Percentiles rank a stretch among this genome's conserved stretches.
Evolutionary conservation across 2,888 invertebrate species (phyloP).

Genomic region (Chorisops tibialis): DNA sequence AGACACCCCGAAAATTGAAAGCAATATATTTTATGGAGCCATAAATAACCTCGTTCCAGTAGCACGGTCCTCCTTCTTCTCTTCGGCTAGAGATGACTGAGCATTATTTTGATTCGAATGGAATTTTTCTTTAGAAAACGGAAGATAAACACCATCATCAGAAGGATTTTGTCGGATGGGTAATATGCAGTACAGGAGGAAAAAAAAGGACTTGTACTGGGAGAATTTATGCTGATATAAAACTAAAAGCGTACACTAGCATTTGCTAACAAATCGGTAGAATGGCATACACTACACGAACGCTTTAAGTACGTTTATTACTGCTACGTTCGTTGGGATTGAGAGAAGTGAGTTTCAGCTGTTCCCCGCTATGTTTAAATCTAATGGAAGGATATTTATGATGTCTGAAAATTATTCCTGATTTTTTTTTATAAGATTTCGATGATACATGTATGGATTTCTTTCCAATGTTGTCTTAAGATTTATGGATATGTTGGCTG

Average conservation of each 20-base stretch:
- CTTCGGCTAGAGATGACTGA: slow-evolving; percentile 30
- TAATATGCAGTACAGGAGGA: not conserved
- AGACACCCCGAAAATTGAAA: slow-evolving; percentile 32
- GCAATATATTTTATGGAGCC: slow-evolving; percentile 32
- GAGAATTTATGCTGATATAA: slow-evolving; percentile 18
- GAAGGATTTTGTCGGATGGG: not conserved
- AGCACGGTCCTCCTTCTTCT: too few species aligned
- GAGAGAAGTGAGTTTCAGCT: not conserved
- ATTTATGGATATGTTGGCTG: too few species aligned
- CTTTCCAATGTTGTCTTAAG: too few species aligned
- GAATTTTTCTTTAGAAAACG: slow-evolving; percentile 3
- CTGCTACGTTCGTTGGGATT: too few species aligned
- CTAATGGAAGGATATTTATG: slow-evolving; percentile 21
- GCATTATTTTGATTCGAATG: slow-evolving; percentile 31
- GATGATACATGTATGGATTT: not conserved
- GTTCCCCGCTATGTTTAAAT: slow-evolving; percentile 9
- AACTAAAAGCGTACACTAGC: too few species aligned
- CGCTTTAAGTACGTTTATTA: not conserved
- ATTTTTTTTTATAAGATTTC: not conserved
- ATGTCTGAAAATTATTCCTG: slow-evolving; percentile 16
- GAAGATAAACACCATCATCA: slow-evolving; percentile 16
- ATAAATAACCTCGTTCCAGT: slow-evolving; percentile 32
- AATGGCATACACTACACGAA: too few species aligned
- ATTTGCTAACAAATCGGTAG: too few species aligned
- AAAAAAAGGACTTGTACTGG: not conserved